phyloP scores from a whole-genome alignment of 2,888 invertebrate genomes.

The Harmothoe impar region DNA sequence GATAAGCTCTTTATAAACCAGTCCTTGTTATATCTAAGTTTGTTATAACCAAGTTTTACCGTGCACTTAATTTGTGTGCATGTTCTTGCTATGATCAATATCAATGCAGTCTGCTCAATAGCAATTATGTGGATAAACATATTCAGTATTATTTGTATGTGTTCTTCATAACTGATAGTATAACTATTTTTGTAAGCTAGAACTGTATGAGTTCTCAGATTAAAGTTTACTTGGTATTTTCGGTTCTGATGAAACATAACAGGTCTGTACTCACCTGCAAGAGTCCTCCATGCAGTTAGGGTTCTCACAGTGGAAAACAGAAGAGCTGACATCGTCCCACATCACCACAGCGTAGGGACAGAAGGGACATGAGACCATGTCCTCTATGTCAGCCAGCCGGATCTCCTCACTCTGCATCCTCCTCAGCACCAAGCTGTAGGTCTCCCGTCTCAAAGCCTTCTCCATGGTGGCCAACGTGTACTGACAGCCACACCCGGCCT shows the following conservation, averaged over 20 bases:
- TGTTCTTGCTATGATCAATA: too few relatives aligned
- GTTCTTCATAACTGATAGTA: too few relatives aligned
- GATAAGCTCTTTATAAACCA: too few relatives aligned
- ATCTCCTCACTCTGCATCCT: constrained; percentile 85
- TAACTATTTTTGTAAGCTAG: too few relatives aligned
- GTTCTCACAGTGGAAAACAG: constrained; percentile 86
- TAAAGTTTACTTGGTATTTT: too few relatives aligned
- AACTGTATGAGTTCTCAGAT: too few relatives aligned
- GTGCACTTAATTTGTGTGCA: too few relatives aligned
- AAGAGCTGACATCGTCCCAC: constrained; percentile 77
- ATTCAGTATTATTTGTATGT: too few relatives aligned
- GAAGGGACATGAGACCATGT: constrained; percentile 86
- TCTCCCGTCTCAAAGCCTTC: constrained; percentile 83
- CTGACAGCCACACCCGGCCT: constrained; percentile 75
- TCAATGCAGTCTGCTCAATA: too few relatives aligned
- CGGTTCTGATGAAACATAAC: background rate
- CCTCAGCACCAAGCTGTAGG: constrained; percentile 85
- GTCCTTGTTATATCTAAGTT: too few relatives aligned
- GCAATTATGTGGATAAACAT: too few relatives aligned
- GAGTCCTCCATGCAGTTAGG: constrained; percentile 86
- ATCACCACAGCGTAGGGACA: constrained; percentile 86
- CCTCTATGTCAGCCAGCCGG: constrained; percentile 85
- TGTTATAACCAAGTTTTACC: too few relatives aligned
- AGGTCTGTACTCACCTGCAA: constrained; percentile 84
- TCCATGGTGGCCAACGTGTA: constrained; percentile 80